Percentiles rank a stretch among this genome's conserved stretches.
These are phyloP conservation scores for Setophaga coronata DNA, from an alignment of 2,113 vertebrate species.

Conservation along the genomic window DNA sequence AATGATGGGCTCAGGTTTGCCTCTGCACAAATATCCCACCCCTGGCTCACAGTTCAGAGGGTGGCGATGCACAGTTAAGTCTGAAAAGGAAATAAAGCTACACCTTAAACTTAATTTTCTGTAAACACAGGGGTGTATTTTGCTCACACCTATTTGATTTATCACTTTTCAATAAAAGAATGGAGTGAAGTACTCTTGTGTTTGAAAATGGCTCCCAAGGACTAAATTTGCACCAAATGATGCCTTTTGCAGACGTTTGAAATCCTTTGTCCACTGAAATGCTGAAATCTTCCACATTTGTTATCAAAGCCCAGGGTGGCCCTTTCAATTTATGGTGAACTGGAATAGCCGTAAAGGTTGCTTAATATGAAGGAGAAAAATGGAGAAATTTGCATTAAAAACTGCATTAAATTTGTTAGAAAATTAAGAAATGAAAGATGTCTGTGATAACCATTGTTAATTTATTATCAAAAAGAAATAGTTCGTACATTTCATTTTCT, in stretches of 20 bases:
- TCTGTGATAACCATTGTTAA: not conserved
- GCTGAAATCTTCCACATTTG: not conserved
- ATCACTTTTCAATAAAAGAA: not conserved
- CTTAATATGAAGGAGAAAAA: not conserved
- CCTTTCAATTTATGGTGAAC: not conserved
- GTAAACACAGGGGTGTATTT: not conserved
- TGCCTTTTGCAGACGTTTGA: not conserved
- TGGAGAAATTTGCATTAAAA: no score
- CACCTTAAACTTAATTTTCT: not conserved
- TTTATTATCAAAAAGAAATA: not conserved
- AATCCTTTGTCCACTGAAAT: not conserved
- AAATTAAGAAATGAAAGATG: not conserved
- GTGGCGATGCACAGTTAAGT: not conserved
- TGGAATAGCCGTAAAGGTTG: not conserved
- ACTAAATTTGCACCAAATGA: not conserved
- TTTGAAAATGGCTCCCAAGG: not conserved
- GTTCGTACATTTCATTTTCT: not conserved
- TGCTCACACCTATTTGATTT: not conserved
- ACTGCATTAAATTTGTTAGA: not conserved
- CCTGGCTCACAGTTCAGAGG: not conserved
- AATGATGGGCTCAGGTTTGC: not conserved
- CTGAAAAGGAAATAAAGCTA: not conserved
- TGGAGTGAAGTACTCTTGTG: rapidly evolving
- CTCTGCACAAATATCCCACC: not conserved
- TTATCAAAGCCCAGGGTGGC: not conserved